Evolutionary conservation across 2,888 invertebrate species (phyloP), one percentile per base, ranked within the genome.

Genomic region (Sisyra nigra): DNA sequence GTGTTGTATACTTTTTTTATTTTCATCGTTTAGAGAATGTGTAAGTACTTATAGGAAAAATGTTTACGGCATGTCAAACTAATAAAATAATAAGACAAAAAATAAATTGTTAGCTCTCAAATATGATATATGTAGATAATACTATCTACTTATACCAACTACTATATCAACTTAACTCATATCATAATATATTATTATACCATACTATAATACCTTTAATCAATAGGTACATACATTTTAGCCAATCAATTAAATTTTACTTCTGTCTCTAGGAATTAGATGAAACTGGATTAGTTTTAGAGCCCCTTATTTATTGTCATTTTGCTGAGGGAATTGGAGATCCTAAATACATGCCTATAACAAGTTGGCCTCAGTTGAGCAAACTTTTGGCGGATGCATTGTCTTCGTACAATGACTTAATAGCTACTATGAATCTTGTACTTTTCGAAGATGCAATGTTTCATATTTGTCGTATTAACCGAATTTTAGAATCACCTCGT

Each of bases 401-500:
- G 42, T 68, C 74, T 2, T 74, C 75, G 13, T 94, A 94, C 58
- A 93, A 94, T 58, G 94, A 94, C 55, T 69, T 92, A 48, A 74
- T 84, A 7, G 83, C 89, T 2, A 83, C 84, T 1, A 92, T 94
- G 88, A 91, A 92, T 62, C 66, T 94, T 45, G 93, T 94, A 2
- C 72, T 94, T 7, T 94, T 94, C 56, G 92, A 92, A 57, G 93
- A 94, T 59, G 93, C 94, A 10, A 89, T 94, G 82, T 74, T 79
- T 49, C 92, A 94, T 58, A 78, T 94, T 41, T 87, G 87, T 62
- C 74, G 84, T 50, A 93, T 94, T 46, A 93, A 87, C 60, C 78
- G 94, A 44, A 93, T 94, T 50, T 64, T 94, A 54, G 93, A 94
- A 62, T 77, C 84, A 2, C 89, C 93, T 0, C 71, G 92, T 52